Conservation (phyloP, 2,888 invertebrate genomes). For the Callyntrura guangdongensis region DNA sequence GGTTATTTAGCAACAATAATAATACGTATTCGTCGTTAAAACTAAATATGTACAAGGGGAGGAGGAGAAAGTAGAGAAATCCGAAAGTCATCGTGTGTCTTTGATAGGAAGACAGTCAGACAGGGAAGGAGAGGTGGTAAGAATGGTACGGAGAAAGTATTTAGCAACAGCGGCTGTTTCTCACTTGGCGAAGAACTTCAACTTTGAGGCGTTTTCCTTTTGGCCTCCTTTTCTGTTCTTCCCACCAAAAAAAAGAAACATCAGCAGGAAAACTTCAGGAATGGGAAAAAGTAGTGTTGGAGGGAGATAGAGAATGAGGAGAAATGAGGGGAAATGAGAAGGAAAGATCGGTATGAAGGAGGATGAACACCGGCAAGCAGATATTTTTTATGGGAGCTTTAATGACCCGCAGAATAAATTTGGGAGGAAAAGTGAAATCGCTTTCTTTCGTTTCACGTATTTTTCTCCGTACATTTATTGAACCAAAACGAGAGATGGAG, state of each 20-base stretch:
- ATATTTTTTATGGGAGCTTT: conserved; percentile 71
- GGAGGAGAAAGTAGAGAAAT: too few relatives aligned
- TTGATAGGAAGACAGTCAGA: neutral
- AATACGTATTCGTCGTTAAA: too few relatives aligned
- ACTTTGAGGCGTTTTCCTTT: neutral
- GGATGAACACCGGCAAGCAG: conserved; percentile 36
- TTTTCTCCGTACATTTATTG: conserved; percentile 2
- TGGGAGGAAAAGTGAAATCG: conserved; percentile 63
- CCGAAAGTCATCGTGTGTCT: too few relatives aligned
- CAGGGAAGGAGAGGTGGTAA: neutral
- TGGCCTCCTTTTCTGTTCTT: neutral
- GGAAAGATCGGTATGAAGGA: conserved; percentile 15
- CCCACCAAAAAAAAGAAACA: too few relatives aligned
- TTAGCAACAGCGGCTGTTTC: conserved; percentile 25
- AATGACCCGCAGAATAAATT: conserved; percentile 78
- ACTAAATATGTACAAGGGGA: too few relatives aligned
- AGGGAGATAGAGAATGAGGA: neutral
- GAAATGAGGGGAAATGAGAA: neutral
- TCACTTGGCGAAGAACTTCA: neutral
- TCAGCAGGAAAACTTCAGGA: neutral
- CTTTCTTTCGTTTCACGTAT: conserved; percentile 36
- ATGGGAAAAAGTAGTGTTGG: neutral
- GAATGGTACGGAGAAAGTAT: conserved; percentile 3
- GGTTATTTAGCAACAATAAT: too few relatives aligned
- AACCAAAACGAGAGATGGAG: neutral